Conservation (phyloP, 2,113 vertebrate genomes). For the Planiliza haematocheilus region DNA sequence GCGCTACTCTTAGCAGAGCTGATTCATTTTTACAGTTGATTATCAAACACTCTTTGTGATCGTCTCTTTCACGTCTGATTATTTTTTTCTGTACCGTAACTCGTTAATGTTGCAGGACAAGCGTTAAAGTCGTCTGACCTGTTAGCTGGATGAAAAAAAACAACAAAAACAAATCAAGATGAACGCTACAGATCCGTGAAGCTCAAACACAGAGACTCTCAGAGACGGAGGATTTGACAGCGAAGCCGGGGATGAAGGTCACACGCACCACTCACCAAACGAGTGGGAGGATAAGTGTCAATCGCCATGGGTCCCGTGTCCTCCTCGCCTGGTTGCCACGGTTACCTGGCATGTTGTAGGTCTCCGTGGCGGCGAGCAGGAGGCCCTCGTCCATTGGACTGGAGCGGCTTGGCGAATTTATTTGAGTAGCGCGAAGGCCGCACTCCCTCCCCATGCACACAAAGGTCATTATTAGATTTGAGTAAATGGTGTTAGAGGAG, state of each 20-base stretch:
- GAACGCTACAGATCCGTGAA: no score
- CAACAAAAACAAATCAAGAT: no score
- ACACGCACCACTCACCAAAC: slow-evolving; percentile 50
- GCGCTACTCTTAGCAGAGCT: no score
- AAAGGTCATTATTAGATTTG: slow-evolving; percentile 68
- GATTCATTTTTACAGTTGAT: no score
- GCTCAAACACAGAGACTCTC: background rate
- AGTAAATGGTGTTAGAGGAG: slow-evolving; percentile 26
- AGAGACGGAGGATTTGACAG: slow-evolving; percentile 9
- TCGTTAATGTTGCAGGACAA: no score
- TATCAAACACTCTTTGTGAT: no score
- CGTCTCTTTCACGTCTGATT: no score
- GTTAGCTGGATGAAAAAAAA: no score
- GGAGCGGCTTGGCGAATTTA: slow-evolving; percentile 84
- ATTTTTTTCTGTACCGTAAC: no score
- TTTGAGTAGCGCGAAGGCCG: slow-evolving; percentile 85
- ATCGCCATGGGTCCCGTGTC: slow-evolving; percentile 65
- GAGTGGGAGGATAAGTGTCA: slow-evolving; percentile 78
- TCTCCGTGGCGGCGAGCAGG: slow-evolving; percentile 83
- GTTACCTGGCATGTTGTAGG: slow-evolving; percentile 89
- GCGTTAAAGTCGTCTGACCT: no score
- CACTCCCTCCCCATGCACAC: slow-evolving; percentile 17
- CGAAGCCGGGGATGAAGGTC: slow-evolving; percentile 68
- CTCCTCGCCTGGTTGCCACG: slow-evolving; percentile 58
- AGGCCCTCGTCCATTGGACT: slow-evolving; percentile 86